Evolutionary conservation across 1,140 invertebrate genomes (phyloP).

Genomic region (Drosophila fuyamai): DNA sequence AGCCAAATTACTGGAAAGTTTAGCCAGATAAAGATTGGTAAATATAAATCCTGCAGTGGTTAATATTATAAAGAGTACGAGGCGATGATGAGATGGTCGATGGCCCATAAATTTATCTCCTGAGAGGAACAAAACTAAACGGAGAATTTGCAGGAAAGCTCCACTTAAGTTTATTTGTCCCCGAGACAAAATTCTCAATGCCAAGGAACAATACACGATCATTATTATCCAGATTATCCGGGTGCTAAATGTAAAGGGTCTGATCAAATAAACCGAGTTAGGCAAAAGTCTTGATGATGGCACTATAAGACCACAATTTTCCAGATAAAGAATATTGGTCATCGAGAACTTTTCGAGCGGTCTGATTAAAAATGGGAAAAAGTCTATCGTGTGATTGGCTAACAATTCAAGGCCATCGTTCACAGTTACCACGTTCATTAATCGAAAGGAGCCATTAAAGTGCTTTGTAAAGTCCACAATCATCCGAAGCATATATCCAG

Average conservation of each 20-base stretch:
- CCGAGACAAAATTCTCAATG: constrained; percentile 17
- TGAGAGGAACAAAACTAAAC: constrained; percentile 37
- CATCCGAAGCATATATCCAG: constrained; percentile 65
- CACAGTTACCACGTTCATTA: constrained; percentile 7
- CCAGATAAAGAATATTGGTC: constrained; percentile 55
- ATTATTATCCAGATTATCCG: constrained; percentile 45
- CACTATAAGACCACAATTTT: constrained; percentile 54
- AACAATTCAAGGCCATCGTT: constrained; percentile 32
- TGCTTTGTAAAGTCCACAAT: constrained; percentile 51
- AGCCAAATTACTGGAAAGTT: constrained; percentile 53
- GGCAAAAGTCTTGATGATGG: constrained; percentile 42
- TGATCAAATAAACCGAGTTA: constrained; percentile 45
- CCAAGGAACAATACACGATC: constrained; percentile 52
- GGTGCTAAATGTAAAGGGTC: constrained; percentile 27
- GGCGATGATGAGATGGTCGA: constrained; percentile 11
- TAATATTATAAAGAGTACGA: constrained; percentile 41
- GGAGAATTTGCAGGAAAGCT: constrained; percentile 45
- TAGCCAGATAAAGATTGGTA: constrained; percentile 60
- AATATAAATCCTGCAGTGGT: constrained; percentile 49
- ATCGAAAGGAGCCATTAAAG: constrained; percentile 46
- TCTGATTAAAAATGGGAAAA: constrained; percentile 53
- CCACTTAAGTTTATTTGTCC: constrained; percentile 11
- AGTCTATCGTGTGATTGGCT: constrained; percentile 43
- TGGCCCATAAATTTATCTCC: constrained; percentile 13
- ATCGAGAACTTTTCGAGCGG: constrained; percentile 31